A percentile compares a stretch with the other conserved stretches of the same genome.
Evolutionary conservation across 2,113 vertebrate species (phyloP).

Genomic region (human (Homo sapiens)): DNA sequence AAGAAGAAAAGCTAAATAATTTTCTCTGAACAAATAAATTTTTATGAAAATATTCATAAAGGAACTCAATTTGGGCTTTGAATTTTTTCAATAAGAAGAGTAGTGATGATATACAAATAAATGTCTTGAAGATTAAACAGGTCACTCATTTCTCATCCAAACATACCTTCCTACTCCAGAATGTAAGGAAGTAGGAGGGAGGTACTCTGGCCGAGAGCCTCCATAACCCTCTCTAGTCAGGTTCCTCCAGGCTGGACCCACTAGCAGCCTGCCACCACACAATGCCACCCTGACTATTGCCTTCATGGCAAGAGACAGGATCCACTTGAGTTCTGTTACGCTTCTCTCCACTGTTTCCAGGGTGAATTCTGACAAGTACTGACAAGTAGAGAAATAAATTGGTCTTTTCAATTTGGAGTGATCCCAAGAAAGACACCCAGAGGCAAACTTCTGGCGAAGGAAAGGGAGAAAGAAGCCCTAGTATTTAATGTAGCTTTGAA

Average conservation of each 20-base stretch:
- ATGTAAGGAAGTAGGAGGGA: neutral
- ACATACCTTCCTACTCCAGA: neutral
- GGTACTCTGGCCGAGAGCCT: neutral
- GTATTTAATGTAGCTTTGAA: neutral
- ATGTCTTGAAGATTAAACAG: neutral
- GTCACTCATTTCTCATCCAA: neutral
- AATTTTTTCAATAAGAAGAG: neutral
- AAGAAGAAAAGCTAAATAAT: neutral
- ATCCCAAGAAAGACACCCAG: neutral
- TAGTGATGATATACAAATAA: neutral
- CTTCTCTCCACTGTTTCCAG: neutral
- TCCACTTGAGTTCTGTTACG: neutral
- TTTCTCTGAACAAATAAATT: neutral
- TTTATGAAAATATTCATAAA: neutral
- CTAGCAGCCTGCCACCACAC: neutral
- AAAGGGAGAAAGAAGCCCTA: neutral
- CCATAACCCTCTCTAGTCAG: neutral
- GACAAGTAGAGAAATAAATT: neutral
- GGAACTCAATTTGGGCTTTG: neutral
- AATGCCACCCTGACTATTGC: neutral
- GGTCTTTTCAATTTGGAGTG: neutral
- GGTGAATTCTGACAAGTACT: neutral
- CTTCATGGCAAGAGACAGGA: neutral
- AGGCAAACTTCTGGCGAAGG: neutral
- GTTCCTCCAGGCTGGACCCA: neutral